These are phyloP conservation scores for Loris lydekkerianus DNA, from an alignment of 2,797 vertebrate genomes.

Conservation along the genomic window DNA sequence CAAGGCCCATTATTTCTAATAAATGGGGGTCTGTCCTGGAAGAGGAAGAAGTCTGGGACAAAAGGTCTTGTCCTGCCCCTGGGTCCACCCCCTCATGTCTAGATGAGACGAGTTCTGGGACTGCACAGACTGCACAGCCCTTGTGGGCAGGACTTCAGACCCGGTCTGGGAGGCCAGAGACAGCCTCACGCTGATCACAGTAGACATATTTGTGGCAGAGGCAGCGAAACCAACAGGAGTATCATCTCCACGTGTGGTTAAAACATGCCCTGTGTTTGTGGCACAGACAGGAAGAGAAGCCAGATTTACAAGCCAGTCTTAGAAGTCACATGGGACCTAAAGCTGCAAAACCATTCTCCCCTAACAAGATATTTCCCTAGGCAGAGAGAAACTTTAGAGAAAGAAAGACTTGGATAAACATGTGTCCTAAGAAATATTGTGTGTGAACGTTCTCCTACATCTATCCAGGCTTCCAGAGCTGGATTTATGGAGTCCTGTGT, in stretches of 20 bases:
- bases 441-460: neutral
- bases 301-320: too few relatives aligned
- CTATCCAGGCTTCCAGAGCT: neutral
- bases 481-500: neutral
- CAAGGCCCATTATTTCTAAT: neutral
- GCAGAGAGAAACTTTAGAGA: neutral
- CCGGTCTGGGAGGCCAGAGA: neutral
- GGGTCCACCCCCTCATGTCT: neutral
- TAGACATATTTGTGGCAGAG: rapidly evolving
- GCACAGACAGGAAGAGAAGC: neutral
- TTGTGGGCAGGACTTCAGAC: rapidly evolving
- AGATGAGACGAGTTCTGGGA: neutral
- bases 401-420: neutral
- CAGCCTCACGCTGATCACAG: rapidly evolving
- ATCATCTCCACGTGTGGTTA: rapidly evolving
- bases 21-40: neutral
- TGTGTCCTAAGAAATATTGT: rapidly evolving
- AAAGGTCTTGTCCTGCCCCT: neutral
- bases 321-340: rapidly evolving
- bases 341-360: too few relatives aligned
- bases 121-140: neutral
- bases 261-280: neutral
- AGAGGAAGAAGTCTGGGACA: neutral
- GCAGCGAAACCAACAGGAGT: rapidly evolving
- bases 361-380: rapidly evolving